Evolutionary conservation across 2,888 invertebrate genomes (phyloP).

Genomic region (Troglohyphantes excavatus): DNA sequence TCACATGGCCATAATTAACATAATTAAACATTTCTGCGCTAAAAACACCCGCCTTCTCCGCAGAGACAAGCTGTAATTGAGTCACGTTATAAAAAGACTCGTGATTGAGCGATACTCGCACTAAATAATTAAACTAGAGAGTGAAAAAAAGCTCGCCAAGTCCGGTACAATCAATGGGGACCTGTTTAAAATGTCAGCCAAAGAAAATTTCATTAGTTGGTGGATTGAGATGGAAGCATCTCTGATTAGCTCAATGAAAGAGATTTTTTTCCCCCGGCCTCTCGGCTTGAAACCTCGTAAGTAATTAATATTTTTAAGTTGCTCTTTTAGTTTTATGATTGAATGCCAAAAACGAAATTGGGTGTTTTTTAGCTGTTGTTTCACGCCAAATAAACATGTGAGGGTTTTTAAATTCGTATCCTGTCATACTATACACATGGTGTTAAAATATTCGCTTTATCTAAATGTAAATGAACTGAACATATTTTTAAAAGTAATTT

Average conservation of each 20-base stretch:
- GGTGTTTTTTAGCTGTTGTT: no score
- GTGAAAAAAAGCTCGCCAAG: background rate
- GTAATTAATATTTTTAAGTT: background rate
- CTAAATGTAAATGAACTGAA: no score
- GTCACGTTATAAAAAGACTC: slow-evolving; percentile 43
- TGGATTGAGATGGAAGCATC: background rate
- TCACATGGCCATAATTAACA: slow-evolving; percentile 66
- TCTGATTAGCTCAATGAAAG: background rate
- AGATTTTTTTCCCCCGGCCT: background rate
- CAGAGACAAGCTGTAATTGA: slow-evolving; percentile 59
- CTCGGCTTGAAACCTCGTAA: background rate
- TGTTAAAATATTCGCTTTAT: no score
- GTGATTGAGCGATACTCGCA: slow-evolving; percentile 42
- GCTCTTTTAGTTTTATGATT: background rate
- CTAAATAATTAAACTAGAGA: slow-evolving; percentile 5
- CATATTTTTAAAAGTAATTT: no score
- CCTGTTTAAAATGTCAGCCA: slow-evolving; percentile 18
- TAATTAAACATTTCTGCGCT: slow-evolving; percentile 67
- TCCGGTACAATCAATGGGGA: slow-evolving; percentile 8
- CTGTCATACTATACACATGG: no score
- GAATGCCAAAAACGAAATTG: background rate
- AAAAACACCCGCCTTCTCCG: slow-evolving; percentile 36
- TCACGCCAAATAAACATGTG: no score
- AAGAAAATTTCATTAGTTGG: background rate
- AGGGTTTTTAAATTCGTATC: no score